These are phyloP conservation scores for Cyanoramphus novaezelandiae DNA, from an alignment of 2,113 vertebrate species.

Conservation along the genomic window DNA sequence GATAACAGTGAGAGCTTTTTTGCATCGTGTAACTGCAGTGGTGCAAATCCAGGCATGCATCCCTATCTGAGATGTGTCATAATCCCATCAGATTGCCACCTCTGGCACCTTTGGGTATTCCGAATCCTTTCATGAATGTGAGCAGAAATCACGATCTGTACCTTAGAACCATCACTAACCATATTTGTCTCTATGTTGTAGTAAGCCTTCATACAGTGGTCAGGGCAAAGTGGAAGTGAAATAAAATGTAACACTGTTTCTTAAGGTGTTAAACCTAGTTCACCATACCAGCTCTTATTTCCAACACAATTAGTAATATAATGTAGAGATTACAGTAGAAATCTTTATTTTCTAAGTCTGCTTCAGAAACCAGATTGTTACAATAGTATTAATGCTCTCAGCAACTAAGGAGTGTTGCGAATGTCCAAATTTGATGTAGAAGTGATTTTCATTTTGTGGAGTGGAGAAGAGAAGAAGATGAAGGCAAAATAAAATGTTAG, in stretches of 20 bases:
- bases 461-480: not conserved
- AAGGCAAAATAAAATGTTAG: not conserved
- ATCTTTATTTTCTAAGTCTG: not conserved
- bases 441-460: not conserved
- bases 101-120: not conserved
- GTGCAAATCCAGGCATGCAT: not conserved
- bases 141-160: not conserved
- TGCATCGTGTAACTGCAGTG: not conserved
- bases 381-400: not conserved
- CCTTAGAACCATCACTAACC: not conserved
- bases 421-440: not conserved
- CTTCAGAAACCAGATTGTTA: not conserved
- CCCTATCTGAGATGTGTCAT: not conserved
- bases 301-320: not conserved
- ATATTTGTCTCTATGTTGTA: not conserved
- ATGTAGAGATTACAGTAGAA: not conserved
- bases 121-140: not conserved
- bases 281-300: not conserved
- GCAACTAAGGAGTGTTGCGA: not conserved
- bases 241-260: not conserved
- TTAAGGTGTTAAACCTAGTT: not conserved
- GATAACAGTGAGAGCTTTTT: not conserved
- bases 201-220: not conserved
- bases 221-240: not conserved
- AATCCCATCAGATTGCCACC: not conserved